Conservation (phyloP, 2,797 vertebrate genomes). For the Manis crassicaudata region DNA sequence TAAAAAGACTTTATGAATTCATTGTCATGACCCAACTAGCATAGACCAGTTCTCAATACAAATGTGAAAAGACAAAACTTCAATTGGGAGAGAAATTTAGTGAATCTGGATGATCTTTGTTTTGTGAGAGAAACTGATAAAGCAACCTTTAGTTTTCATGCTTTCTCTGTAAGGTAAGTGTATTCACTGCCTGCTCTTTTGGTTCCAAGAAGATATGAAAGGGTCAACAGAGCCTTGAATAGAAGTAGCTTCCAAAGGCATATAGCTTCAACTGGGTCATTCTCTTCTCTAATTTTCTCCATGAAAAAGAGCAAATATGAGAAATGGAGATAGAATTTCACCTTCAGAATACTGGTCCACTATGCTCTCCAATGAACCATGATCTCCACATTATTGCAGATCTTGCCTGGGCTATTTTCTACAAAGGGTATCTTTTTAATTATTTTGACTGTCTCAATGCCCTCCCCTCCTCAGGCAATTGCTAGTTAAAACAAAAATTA, state of each 20-base stretch:
- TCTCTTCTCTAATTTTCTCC: neutral
- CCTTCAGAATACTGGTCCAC: neutral
- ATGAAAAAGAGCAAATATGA: neutral
- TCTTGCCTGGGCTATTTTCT: neutral
- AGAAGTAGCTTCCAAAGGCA: neutral
- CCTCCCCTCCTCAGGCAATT: neutral
- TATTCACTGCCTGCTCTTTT: neutral
- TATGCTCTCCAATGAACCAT: neutral
- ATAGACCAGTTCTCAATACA: neutral
- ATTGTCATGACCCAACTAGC: neutral
- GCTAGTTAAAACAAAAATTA: neutral
- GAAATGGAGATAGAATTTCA: neutral
- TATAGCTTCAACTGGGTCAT: neutral
- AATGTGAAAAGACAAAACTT: neutral
- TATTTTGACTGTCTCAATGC: neutral
- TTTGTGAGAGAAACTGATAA: constrained; percentile 18
- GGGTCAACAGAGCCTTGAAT: neutral
- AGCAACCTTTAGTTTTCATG: neutral
- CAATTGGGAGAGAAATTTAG: neutral
- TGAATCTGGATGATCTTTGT: neutral
- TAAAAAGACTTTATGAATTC: neutral
- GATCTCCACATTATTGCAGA: neutral
- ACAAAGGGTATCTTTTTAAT: neutral
- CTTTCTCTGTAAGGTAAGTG: neutral
- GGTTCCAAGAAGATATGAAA: neutral